Base-by-base conservation (phyloP, 2,888 invertebrate species). In the Cremastinae sp. region DNA sequence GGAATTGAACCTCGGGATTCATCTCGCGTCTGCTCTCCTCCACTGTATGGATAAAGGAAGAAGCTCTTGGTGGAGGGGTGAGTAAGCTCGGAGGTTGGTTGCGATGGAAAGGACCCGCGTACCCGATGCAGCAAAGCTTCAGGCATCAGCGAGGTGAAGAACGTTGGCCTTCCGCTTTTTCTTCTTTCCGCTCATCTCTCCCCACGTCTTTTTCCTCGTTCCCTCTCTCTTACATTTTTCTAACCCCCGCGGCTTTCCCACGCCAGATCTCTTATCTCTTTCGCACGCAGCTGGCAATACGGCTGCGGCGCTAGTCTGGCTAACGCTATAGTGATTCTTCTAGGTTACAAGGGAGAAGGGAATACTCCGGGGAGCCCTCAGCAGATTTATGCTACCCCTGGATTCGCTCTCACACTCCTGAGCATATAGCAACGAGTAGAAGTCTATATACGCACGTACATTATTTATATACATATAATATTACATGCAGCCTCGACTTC, bases 331-430 rank as follows among this genome's bases (percentile, higher is more conserved):
- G 41, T 39, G 55, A 59, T 45, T 58, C 41, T 53, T 58, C 53
- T 55, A 37, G 61, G 47, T 72, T 69, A 5, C 5, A 5, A 74
- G 80, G 79, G 80, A 83, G 85, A 84, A 81, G 85, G 83, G 85
- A 85, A 88, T 85, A 85, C 89, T 84, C 88, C 70, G 75, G 88
- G 88, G 89, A 88, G 83, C 86, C 85, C 85, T 86, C 87, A 84
- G 86, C 86, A 87, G 88, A 89, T 89, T 89, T 89, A 88, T 89
- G 86, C 83, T 84, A 82, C 83, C 83, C 85, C 81, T 80, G 80
- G 83, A 83, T 85, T 82, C 82, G 78, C 78, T 78, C 77, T 70
- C 68, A 80, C 80, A 78, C 71, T 78, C 76, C 39, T 58, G 55
- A 16, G 45, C 62, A 56, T 72, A 56, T 41, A 74, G 62, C 39